These are phyloP conservation scores for Teleopsis dalmanni DNA, from an alignment of 1,140 invertebrate genomes.

Conservation along the genomic window DNA sequence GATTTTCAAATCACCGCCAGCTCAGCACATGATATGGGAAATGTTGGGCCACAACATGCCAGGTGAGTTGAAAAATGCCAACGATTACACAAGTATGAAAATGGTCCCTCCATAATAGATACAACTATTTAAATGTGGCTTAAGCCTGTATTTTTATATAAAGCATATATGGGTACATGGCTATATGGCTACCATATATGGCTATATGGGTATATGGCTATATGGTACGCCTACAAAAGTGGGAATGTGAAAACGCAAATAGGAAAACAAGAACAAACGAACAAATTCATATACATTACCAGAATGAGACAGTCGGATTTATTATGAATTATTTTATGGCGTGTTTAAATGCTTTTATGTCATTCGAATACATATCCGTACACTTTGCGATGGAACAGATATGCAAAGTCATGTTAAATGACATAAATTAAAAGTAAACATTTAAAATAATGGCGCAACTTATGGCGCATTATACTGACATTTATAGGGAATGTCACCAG, in stretches of 20 bases:
- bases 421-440: too few relatives aligned
- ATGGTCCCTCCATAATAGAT: too few relatives aligned
- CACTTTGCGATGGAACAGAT: background rate
- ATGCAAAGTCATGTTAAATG: too few relatives aligned
- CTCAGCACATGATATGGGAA: conserved; percentile 82
- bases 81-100: too few relatives aligned
- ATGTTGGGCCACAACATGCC: conserved; percentile 83
- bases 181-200: background rate
- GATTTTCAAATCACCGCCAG: conserved; percentile 80
- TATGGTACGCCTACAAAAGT: background rate
- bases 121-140: too few relatives aligned
- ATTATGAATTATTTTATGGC: conserved; percentile 42
- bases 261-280: background rate
- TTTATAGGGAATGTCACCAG: too few relatives aligned
- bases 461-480: too few relatives aligned
- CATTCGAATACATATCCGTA: conserved; percentile 4
- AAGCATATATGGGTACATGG: background rate
- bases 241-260: background rate
- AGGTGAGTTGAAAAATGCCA: conserved; percentile 58
- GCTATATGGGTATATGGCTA: background rate
- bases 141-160: too few relatives aligned
- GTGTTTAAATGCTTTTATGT: conserved; percentile 35
- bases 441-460: too few relatives aligned
- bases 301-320: conserved; percentile 18
- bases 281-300: conserved; percentile 4